These are phyloP conservation scores for Cydia strobilella DNA, from an alignment of 1,140 invertebrate species.

Conservation along the genomic window DNA sequence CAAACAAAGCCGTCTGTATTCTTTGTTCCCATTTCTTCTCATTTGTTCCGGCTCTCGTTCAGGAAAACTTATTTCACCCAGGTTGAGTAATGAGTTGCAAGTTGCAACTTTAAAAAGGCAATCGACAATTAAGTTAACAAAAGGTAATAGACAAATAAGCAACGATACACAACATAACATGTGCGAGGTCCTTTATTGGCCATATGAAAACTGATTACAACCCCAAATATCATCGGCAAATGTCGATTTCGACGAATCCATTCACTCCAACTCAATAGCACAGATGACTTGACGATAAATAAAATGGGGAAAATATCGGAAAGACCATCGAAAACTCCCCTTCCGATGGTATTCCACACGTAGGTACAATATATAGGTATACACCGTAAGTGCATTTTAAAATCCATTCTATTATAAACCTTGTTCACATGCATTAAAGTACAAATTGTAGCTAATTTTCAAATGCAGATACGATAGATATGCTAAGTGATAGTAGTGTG, in stretches of 20 bases:
- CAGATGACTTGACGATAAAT: conserved; percentile 17
- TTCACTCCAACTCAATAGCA: neutral
- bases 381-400: neutral
- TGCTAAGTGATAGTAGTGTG: neutral
- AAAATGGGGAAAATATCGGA: conserved; percentile 1
- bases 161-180: neutral
- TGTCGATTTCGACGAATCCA: neutral
- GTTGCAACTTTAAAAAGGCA: too few relatives aligned
- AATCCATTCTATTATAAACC: neutral
- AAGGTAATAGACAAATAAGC: neutral
- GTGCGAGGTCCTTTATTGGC: neutral
- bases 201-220: neutral
- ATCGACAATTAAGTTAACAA: neutral
- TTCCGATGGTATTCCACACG: neutral
- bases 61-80: too few relatives aligned
- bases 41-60: too few relatives aligned
- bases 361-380: neutral
- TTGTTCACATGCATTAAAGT: neutral
- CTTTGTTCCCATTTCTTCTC: neutral
- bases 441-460: neutral
- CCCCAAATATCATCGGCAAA: neutral
- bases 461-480: neutral
- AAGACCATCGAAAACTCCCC: neutral
- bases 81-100: too few relatives aligned
- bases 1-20: neutral